phyloP scores from a whole-genome alignment of 92 coral and sea anemone genomes.

The Phenganax stokvisi region DNA sequence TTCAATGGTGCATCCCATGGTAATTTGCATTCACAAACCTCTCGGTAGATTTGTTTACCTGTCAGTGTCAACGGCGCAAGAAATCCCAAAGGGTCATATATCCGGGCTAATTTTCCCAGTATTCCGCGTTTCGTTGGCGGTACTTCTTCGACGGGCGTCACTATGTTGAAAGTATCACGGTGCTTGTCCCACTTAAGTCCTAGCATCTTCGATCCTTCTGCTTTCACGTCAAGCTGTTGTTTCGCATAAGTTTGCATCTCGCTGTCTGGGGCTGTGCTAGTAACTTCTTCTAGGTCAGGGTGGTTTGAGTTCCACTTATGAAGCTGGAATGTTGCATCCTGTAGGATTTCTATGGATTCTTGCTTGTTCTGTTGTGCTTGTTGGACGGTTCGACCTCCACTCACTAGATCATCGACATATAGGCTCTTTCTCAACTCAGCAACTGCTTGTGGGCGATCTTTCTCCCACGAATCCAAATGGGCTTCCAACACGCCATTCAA shows the following conservation, averaged over 20 bases:
- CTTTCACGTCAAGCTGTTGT: constrained; percentile 25
- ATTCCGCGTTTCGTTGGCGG: constrained; percentile 36
- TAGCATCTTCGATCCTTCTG: constrained; percentile 10
- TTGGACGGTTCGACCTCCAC: background rate
- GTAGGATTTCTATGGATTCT: constrained; percentile 27
- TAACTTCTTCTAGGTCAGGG: constrained; percentile 5
- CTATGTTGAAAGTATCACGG: constrained; percentile 4
- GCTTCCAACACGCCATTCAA: too few species aligned
- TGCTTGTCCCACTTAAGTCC: constrained; percentile 33
- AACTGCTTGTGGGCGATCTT: too few species aligned
- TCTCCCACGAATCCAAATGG: too few species aligned
- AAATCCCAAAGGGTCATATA: constrained; percentile 33
- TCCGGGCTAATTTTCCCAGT: constrained; percentile 34
- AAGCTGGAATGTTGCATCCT: constrained; percentile 38
- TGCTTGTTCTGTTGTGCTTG: constrained; percentile 8
- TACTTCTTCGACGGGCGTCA: constrained; percentile 11
- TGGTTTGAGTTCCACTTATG: constrained; percentile 36
- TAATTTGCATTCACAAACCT: constrained; percentile 3
- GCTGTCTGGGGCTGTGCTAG: background rate
- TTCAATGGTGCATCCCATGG: constrained; percentile 11
- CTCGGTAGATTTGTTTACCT: constrained; percentile 6
- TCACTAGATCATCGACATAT: constrained; percentile 1
- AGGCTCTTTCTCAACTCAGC: background rate
- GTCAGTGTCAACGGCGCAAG: constrained; percentile 25
- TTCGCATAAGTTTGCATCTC: constrained; percentile 31